These are phyloP conservation scores for Squalus acanthias DNA, from an alignment of 2,797 vertebrate genomes.

Conservation along the genomic window DNA sequence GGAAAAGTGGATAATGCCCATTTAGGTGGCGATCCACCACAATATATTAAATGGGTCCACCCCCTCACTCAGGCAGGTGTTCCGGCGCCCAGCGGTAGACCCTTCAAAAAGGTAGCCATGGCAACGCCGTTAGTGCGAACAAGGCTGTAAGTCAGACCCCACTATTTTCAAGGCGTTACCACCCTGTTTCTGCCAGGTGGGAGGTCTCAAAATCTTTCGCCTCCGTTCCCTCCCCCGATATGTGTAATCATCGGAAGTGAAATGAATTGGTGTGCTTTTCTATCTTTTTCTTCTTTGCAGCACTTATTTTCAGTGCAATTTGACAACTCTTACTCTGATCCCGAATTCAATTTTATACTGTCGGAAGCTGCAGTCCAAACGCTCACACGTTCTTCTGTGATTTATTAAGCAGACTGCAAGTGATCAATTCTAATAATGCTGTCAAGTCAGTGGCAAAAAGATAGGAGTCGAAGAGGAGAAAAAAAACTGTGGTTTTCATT, in stretches of 20 bases:
- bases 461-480: neutral
- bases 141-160: neutral
- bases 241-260: neutral
- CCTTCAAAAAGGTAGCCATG: neutral
- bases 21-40: too few species aligned
- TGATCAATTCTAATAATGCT: constrained; percentile 54
- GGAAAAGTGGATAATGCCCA: too few species aligned
- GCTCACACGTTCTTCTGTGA: neutral
- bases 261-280: neutral
- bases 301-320: constrained; percentile 41
- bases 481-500: constrained; percentile 32
- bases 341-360: constrained; percentile 20
- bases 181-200: neutral
- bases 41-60: neutral
- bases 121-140: neutral
- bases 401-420: constrained; percentile 41
- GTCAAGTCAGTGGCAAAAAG: constrained; percentile 1
- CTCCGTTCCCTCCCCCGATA: neutral
- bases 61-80: neutral
- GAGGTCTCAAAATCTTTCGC: neutral
- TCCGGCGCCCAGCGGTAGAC: neutral
- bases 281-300: constrained; percentile 1
- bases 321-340: constrained; percentile 40
- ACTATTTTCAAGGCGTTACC: neutral
- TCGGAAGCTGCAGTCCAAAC: neutral